phyloP scores from a whole-genome alignment of 2,888 invertebrate species.

The Acheta domesticus region DNA sequence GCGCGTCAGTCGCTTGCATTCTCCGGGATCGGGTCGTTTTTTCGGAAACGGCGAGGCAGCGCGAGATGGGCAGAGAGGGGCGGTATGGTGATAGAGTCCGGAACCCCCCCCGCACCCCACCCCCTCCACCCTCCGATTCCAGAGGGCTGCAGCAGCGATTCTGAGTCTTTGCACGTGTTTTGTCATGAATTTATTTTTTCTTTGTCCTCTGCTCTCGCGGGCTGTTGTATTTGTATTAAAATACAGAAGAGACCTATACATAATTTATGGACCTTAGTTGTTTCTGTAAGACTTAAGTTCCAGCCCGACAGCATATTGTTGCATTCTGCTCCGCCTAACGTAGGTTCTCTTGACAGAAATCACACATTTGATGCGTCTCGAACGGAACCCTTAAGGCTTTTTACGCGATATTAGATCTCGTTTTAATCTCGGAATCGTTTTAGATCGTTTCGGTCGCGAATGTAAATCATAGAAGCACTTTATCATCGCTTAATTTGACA shows the following conservation, averaged over 20 bases:
- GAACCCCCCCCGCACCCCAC: no score
- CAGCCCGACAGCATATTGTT: background rate
- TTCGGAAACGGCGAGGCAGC: background rate
- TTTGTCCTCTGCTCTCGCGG: background rate
- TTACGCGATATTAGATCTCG: background rate
- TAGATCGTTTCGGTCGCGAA: background rate
- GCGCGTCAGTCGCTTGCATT: slow-evolving; percentile 2
- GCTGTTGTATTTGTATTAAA: slow-evolving; percentile 8
- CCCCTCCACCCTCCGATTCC: background rate
- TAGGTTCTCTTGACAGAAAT: slow-evolving; percentile 5
- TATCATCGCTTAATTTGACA: slow-evolving; percentile 8
- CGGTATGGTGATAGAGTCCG: background rate
- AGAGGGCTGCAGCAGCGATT: background rate
- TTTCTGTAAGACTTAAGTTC: slow-evolving; percentile 5
- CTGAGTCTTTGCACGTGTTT: slow-evolving; percentile 18
- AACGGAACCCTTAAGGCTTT: background rate
- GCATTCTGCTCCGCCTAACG: background rate
- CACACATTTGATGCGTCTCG: background rate
- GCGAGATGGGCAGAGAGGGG: background rate
- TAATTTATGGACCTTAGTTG: slow-evolving; percentile 3
- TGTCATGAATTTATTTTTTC: background rate
- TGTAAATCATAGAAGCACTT: background rate
- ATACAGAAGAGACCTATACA: background rate
- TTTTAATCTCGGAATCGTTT: background rate
- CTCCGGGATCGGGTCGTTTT: background rate